Evolutionary conservation across 2,888 invertebrate genomes (phyloP), one percentile per base, ranked within the genome.

Genomic region (Meiosimyza platycephala): DNA sequence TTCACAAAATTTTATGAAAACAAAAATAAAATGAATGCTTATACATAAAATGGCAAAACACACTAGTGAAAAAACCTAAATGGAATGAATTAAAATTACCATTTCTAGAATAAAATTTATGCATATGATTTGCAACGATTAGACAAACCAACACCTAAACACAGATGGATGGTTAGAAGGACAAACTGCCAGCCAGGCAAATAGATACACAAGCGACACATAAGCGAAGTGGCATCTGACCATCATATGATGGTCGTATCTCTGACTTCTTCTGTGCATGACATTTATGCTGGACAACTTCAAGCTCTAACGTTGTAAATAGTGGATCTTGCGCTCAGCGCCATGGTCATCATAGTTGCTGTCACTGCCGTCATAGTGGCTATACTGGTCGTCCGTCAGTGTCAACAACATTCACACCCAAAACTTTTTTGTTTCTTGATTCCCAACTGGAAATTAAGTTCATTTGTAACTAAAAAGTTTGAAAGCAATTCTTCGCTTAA

Each of bases 91-190:
- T 64, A 64, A 64, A 64, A 64, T 64, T 64, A 40, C 15, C 64
- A 64, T 64, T 64, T 64, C 64, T 50, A 51, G 22, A 50, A 64
- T 15, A 40, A 64, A 64, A 64, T 51, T 64, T 64, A 64, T 64
- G 64, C 64, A 64, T 64, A 64, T 64, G 64, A 64, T 64, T 64
- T 64, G 64, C 64, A 64, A 51, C 64, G 64, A 51, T 64, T 64
- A 64, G 50, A 64, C 50, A 50, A 64, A 18, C 59, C 28, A 28
- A 22, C 11, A 33, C 16, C 11, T 22, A 55, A 16, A 15, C 55
- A 18, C 55, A 55, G 55, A 16, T 16, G 22, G 16, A 22, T 16
- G 13, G 55, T 16, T 55, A 12, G 18, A 59, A 16, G 48, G 22
- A 63, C 63, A 7, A 22, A 50, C 50, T 2, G 12, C 16, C 22